A percentile compares a stretch with the other conserved stretches of the same genome.
phyloP scores from a whole-genome alignment of 2,797 vertebrate species.

The Alfaro cultratus region DNA sequence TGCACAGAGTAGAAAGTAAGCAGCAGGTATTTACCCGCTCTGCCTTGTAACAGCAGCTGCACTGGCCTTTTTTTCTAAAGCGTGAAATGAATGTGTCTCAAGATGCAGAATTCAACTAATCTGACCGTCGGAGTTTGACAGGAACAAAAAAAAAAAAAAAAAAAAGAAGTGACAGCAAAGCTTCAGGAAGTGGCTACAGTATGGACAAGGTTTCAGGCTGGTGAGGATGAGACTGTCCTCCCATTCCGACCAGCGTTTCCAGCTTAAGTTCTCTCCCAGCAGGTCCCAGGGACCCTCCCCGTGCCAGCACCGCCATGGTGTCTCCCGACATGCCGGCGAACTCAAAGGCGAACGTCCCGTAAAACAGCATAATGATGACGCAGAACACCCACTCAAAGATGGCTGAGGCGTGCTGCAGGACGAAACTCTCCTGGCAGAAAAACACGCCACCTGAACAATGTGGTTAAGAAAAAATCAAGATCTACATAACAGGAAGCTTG shows the following conservation, averaged over 20 bases:
- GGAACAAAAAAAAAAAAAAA: conserved; percentile 17
- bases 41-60: conserved; percentile 19
- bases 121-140: conserved; percentile 34
- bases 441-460: conserved; percentile 82
- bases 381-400: conserved; percentile 89
- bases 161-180: conserved; percentile 23
- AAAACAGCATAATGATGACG: conserved; percentile 85
- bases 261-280: conserved; percentile 71
- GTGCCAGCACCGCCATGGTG: conserved; percentile 83
- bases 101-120: conserved; percentile 56
- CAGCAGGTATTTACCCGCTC: conserved; percentile 34
- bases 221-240: conserved; percentile 63
- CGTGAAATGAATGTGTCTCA: conserved; percentile 32
- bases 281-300: conserved; percentile 68
- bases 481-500: conserved; percentile 13
- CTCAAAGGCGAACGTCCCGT: conserved; percentile 86
- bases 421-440: conserved; percentile 86
- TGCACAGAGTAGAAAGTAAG: conserved; percentile 25
- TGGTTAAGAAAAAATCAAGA: conserved; percentile 64
- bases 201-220: conserved; percentile 73
- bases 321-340: conserved; percentile 82
- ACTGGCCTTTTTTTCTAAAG: conserved; percentile 46
- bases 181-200: conserved; percentile 63
- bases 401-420: conserved; percentile 84
- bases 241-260: conserved; percentile 52